phyloP scores from a whole-genome alignment of 2,888 invertebrate species.

The Pterostichus niger region DNA sequence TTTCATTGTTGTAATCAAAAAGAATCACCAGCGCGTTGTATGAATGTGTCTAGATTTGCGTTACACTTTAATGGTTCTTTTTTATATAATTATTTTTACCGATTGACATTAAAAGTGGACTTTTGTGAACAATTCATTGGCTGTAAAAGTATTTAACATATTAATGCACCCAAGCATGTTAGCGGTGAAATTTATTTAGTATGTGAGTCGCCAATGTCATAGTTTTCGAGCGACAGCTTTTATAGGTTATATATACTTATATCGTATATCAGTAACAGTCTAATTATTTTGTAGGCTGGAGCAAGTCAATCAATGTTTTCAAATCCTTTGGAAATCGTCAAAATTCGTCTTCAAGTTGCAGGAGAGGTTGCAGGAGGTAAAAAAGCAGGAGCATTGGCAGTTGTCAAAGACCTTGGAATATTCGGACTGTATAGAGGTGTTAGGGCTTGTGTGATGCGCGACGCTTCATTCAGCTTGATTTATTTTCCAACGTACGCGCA shows the following conservation, averaged over 20 bases:
- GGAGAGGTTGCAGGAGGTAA: slow-evolving; percentile 94
- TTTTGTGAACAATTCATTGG: no score
- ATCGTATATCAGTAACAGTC: slow-evolving; percentile 3
- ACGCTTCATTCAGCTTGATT: slow-evolving; percentile 98
- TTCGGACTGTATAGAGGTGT: slow-evolving; percentile 98
- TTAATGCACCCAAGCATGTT: no score
- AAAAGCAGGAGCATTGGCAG: slow-evolving; percentile 92
- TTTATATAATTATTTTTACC: no score
- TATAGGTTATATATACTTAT: not conserved
- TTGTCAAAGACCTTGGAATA: slow-evolving; percentile 96
- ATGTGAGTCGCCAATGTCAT: no score
- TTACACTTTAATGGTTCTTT: no score
- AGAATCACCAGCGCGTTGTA: no score
- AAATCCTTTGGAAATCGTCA: slow-evolving; percentile 99
- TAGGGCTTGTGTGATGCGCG: slow-evolving; percentile 95
- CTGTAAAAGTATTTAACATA: no score
- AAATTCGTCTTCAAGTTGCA: slow-evolving; percentile 98
- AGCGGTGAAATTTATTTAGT: no score
- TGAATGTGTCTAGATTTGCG: no score
- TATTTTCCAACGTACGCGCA: slow-evolving; percentile 99
- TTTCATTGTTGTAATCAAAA: no score
- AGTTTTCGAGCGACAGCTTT: no score
- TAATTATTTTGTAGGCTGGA: slow-evolving; percentile 84
- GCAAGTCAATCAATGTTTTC: slow-evolving; percentile 98
- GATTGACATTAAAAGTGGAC: no score